Evolutionary conservation across 2,797 vertebrate species (phyloP).

Genomic region (Simalia tracyae): DNA sequence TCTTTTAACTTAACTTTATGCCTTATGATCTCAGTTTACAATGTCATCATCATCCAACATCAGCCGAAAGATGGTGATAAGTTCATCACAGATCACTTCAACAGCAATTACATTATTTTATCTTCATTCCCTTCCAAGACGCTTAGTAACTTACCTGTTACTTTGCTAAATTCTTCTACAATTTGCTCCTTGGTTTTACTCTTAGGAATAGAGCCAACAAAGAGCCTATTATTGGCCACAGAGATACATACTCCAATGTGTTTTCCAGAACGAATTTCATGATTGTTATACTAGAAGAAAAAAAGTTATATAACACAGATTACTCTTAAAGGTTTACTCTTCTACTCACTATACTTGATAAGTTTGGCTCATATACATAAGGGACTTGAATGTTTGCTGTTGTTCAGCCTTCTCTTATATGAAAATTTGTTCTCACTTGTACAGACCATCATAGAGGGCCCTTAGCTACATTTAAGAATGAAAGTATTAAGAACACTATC

Average conservation of each 20-base stretch:
- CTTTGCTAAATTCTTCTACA: slow-evolving; percentile 95
- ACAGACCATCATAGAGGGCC: not conserved
- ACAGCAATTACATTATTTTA: not conserved
- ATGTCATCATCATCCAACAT: slow-evolving; percentile 9
- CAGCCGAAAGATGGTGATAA: slow-evolving; percentile 28
- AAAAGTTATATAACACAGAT: slow-evolving; percentile 33
- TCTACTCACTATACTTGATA: not conserved
- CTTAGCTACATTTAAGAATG: not conserved
- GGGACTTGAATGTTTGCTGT: not conserved
- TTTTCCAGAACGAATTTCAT: slow-evolving; percentile 97
- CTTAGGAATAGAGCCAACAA: slow-evolving; percentile 98
- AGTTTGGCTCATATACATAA: not conserved
- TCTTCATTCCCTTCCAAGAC: not conserved
- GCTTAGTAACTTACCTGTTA: slow-evolving; percentile 85
- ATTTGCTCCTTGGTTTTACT: slow-evolving; percentile 99
- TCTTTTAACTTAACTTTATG: not conserved
- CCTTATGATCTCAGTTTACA: not conserved
- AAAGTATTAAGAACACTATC: not conserved
- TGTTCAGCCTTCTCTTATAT: not conserved
- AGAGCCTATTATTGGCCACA: slow-evolving; percentile 97
- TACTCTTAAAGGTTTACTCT: not conserved
- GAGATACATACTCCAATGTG: slow-evolving; percentile 98
- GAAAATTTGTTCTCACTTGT: not conserved
- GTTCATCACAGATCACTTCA: not conserved
- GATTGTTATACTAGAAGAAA: slow-evolving; percentile 90